Base-by-base conservation (phyloP, 2,888 invertebrate species). In the Drosophila tanythrix region DNA sequence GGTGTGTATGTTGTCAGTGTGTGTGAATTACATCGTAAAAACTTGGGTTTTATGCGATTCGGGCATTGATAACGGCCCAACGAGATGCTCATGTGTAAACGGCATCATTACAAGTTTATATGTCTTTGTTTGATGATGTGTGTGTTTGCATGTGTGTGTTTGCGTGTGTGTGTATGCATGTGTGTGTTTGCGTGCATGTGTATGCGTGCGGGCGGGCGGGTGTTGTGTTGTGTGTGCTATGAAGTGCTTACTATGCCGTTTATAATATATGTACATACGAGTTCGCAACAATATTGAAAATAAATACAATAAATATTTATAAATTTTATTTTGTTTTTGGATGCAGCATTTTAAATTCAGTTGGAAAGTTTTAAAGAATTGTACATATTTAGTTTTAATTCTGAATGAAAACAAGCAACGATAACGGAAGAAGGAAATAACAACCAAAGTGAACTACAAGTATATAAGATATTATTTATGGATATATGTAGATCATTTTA, bases 1-100 rank as follows among this genome's bases (percentile, higher is more conserved):
- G 46, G 35, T 46, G 50, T 64, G 50, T 64, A 38, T 55, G 35
- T 36, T 68, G 52, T 21, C 63, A 69, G 60, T 77, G 83, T 79
- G 89, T 83, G 89, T 70, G 82, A 89, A 86, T 83, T 78, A 89
- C 87, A 83, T 85, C 84, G 84, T 85, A 85, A 85, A 85, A 89
- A 74, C 65, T 79, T 89, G 89, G 72, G 56, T 87, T 86, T 81
- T 89, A 87, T 85, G 82, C 77, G 84, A 87, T 89, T 74, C 80
- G 77, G 89, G 72, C 79, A 85, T 85, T 89, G 84, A 85, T 85
- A 89, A 89, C 79, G 75, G 74, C 65, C 83, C 81, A 73, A 74
- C 82, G 89, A 76, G 82, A 89, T 83, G 89, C 77, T 85, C 82
- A 75, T 76, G 84, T 87, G 82, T 88, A 73, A 84, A 88, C 83